A percentile compares a stretch with the other conserved stretches of the same genome.
Evolutionary conservation across 2,797 vertebrate species (phyloP).

Genomic region (Melanogrammus aeglefinus): DNA sequence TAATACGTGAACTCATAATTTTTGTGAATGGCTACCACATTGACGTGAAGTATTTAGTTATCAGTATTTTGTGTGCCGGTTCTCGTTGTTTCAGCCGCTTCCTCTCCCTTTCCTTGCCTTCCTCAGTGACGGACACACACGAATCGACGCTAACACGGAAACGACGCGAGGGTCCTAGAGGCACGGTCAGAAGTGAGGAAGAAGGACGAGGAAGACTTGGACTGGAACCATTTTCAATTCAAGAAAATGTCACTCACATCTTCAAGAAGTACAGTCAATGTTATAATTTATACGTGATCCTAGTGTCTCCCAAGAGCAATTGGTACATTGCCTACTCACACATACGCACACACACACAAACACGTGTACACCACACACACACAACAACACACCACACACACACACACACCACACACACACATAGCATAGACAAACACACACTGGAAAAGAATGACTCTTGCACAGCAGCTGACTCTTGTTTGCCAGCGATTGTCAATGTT

Average conservation of each 20-base stretch:
- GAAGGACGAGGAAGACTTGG: neutral
- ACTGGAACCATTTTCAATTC: neutral
- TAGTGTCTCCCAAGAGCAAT: conserved; percentile 1
- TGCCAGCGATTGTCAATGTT: neutral
- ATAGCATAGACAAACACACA: neutral
- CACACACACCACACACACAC: conserved; percentile 5
- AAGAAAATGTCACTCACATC: neutral
- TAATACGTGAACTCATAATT: neutral
- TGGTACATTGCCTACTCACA: neutral
- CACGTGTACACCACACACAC: neutral
- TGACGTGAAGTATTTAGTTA: neutral
- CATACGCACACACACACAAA: neutral
- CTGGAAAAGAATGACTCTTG: neutral
- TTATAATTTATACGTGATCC: neutral
- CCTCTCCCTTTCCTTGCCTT: neutral
- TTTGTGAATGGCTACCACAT: neutral
- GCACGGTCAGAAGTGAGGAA: neutral
- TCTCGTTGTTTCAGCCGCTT: neutral
- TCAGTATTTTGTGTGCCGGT: neutral
- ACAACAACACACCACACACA: conserved; percentile 4
- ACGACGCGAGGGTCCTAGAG: neutral
- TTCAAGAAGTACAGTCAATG: conserved; percentile 1
- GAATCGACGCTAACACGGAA: neutral
- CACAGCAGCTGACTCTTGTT: neutral
- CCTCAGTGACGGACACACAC: neutral